Conservation (phyloP, 2,888 invertebrate species). For the Baronia brevicornis region DNA sequence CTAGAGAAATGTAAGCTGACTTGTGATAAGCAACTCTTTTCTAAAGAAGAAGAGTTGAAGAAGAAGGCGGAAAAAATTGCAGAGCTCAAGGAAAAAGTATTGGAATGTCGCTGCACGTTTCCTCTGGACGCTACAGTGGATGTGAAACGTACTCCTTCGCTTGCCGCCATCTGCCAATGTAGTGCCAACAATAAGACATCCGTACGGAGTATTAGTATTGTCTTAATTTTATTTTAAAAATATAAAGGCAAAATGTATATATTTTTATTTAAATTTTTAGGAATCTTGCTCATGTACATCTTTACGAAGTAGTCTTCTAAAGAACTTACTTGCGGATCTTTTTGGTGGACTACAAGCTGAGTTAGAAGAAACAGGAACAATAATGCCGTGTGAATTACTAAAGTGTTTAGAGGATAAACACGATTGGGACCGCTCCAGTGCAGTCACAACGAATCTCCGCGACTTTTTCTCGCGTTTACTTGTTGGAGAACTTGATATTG, state of each 20-base stretch:
- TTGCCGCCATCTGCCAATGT: slow-evolving; percentile 56
- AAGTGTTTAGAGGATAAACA: slow-evolving; percentile 63
- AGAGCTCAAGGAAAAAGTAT: slow-evolving; percentile 34
- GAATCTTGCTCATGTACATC: slow-evolving; percentile 60
- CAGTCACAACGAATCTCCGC: slow-evolving; percentile 44
- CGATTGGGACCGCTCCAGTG: slow-evolving; percentile 51
- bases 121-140: slow-evolving; percentile 45
- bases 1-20: slow-evolving; percentile 44
- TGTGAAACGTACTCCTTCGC: slow-evolving; percentile 55
- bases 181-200: slow-evolving; percentile 38
- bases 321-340: slow-evolving; percentile 44
- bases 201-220: slow-evolving; percentile 25
- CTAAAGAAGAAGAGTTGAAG: slow-evolving; percentile 34
- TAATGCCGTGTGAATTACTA: slow-evolving; percentile 59
- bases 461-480: slow-evolving; percentile 49
- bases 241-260: slow-evolving; percentile 7
- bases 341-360: slow-evolving; percentile 55
- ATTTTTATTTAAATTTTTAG: slow-evolving; percentile 28
- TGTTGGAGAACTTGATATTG: slow-evolving; percentile 55
- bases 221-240: slow-evolving; percentile 3
- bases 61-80: slow-evolving; percentile 34
- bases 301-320: slow-evolving; percentile 43
- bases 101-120: slow-evolving; percentile 53
- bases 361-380: slow-evolving; percentile 29
- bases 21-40: slow-evolving; percentile 43